Evolutionary conservation across 2,113 vertebrate species (phyloP).

Genomic region (Onychorhynchus coronatus): DNA sequence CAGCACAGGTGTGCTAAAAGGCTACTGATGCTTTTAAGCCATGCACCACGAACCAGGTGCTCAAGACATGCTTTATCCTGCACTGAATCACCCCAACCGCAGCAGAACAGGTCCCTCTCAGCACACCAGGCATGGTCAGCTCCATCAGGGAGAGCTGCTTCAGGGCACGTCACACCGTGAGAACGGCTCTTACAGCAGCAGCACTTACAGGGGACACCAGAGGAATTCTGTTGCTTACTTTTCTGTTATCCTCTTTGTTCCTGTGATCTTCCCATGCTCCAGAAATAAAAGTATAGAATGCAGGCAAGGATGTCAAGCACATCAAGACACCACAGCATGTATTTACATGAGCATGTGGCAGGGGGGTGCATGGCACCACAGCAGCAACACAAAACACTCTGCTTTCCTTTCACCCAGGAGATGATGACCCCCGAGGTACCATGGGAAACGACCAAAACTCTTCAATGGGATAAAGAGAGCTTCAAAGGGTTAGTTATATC

Average conservation of each 20-base stretch:
- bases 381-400: neutral
- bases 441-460: neutral
- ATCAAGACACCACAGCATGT: neutral
- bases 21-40: neutral
- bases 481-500: neutral
- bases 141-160: neutral
- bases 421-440: neutral
- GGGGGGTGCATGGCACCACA: neutral
- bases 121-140: neutral
- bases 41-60: neutral
- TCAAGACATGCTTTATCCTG: neutral
- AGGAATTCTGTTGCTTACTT: neutral
- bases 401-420: neutral
- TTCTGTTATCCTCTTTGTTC: neutral
- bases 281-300: neutral
- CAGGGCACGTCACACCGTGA: neutral
- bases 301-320: neutral
- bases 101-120: neutral
- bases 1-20: neutral
- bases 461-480: neutral
- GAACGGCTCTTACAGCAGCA: neutral
- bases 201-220: neutral
- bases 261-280: neutral
- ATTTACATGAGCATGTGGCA: neutral
- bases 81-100: neutral